A percentile compares a stretch with the other conserved stretches of the same genome.
These are phyloP conservation scores for Apamea crenata DNA, from an alignment of 2,888 invertebrate genomes.

Conservation along the genomic window DNA sequence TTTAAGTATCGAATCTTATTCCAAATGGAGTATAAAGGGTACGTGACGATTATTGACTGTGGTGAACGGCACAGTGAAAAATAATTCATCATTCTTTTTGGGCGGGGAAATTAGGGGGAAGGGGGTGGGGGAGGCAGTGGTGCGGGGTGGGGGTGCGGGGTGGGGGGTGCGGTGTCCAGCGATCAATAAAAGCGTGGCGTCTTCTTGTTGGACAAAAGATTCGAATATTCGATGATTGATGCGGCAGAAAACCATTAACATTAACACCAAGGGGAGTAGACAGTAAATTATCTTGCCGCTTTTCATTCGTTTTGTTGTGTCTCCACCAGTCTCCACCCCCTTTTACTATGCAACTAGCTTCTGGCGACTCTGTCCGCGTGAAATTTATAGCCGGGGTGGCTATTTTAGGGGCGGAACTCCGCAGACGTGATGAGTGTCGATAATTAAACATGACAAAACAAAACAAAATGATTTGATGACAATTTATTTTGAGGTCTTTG, in stretches of 20 bases:
- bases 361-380: no score
- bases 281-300: neutral
- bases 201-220: neutral
- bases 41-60: no score
- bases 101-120: neutral
- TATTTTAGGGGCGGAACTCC: no score
- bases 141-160: neutral
- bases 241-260: neutral
- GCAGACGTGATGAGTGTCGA: no score
- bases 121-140: neutral
- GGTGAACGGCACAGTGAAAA: neutral
- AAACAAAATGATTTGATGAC: no score
- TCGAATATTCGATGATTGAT: neutral
- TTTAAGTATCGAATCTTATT: no score
- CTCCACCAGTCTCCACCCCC: no score
- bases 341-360: neutral
- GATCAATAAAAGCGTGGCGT: neutral
- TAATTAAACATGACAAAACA: no score
- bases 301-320: neutral
- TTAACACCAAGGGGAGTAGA: neutral
- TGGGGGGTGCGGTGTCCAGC: no score
- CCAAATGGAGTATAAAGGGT: no score
- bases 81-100: neutral
- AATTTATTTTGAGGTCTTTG: no score
- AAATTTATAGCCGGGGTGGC: no score